These are phyloP conservation scores for Achatina immaculata DNA, from an alignment of 1,140 invertebrate genomes.

Conservation along the genomic window DNA sequence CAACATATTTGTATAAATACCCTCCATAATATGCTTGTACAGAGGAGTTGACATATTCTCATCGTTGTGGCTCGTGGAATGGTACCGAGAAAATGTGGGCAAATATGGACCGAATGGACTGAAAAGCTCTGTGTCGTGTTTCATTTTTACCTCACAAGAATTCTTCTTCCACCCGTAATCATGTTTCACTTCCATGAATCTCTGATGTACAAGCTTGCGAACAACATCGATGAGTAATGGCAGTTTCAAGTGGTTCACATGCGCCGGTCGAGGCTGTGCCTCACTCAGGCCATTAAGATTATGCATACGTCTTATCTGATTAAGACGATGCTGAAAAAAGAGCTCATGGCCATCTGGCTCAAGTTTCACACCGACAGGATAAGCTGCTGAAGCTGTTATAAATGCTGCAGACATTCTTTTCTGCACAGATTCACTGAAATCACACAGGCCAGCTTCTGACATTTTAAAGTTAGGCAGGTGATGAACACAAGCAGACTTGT, in stretches of 20 bases:
- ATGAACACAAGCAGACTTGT: background rate
- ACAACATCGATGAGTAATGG: conserved; percentile 70
- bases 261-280: conserved; percentile 44
- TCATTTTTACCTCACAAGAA: conserved; percentile 1
- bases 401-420: background rate
- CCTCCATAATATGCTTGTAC: conserved; percentile 29
- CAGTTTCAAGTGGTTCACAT: conserved; percentile 60
- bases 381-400: background rate
- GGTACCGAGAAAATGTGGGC: conserved; percentile 37
- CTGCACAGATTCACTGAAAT: background rate
- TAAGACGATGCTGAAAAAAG: conserved; percentile 45
- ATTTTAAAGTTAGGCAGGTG: background rate
- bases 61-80: background rate
- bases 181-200: conserved; percentile 27
- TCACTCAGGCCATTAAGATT: conserved; percentile 55
- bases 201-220: conserved; percentile 68
- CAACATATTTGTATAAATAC: conserved; percentile 24
- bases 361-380: conserved; percentile 25
- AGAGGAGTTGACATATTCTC: conserved; percentile 15
- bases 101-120: conserved; percentile 35
- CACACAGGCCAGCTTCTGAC: conserved; percentile 16
- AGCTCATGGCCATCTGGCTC: conserved; percentile 48
- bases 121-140: conserved; percentile 37
- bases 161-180: conserved; percentile 4
- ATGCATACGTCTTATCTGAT: conserved; percentile 66